Conservation (phyloP, 2,888 invertebrate species). For the Ectemnius cavifrons region DNA sequence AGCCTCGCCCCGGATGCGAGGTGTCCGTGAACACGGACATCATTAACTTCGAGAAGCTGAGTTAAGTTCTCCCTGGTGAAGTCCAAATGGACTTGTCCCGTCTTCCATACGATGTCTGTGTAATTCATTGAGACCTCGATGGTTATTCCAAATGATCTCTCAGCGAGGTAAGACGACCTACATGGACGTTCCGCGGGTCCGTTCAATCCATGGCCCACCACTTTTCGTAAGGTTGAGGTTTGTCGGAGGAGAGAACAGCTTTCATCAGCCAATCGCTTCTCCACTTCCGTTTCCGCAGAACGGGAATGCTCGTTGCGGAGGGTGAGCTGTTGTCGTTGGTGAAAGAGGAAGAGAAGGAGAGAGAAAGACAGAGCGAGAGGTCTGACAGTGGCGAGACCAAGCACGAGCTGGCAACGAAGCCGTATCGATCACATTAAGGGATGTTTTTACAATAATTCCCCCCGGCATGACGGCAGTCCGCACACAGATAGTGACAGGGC, state of each 20-base stretch:
- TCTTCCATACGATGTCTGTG: neutral
- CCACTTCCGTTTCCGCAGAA: slow-evolving; percentile 13
- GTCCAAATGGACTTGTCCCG: no score
- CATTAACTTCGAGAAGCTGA: slow-evolving; percentile 48
- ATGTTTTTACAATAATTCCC: slow-evolving; percentile 75
- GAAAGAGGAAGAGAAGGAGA: slow-evolving; percentile 21
- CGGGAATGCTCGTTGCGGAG: neutral
- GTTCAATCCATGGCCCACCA: no score
- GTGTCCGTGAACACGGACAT: slow-evolving; percentile 55
- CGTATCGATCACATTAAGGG: slow-evolving; percentile 71
- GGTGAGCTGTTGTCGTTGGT: neutral
- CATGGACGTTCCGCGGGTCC: no score
- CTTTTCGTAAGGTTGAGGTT: slow-evolving; percentile 13
- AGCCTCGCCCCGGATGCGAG: slow-evolving; percentile 50
- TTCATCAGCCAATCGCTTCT: neutral
- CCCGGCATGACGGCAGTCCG: slow-evolving; percentile 46
- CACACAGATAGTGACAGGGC: slow-evolving; percentile 36
- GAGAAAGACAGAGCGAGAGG: slow-evolving; percentile 14
- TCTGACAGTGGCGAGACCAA: slow-evolving; percentile 10
- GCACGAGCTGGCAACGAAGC: slow-evolving; percentile 54
- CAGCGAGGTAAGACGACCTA: no score
- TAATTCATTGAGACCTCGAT: no score
- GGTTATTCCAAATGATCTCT: no score
- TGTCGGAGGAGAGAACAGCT: neutral
- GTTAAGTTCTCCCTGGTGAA: neutral